These are phyloP conservation scores for Thermophis baileyi DNA, from an alignment of 2,113 vertebrate species.

Conservation along the genomic window DNA sequence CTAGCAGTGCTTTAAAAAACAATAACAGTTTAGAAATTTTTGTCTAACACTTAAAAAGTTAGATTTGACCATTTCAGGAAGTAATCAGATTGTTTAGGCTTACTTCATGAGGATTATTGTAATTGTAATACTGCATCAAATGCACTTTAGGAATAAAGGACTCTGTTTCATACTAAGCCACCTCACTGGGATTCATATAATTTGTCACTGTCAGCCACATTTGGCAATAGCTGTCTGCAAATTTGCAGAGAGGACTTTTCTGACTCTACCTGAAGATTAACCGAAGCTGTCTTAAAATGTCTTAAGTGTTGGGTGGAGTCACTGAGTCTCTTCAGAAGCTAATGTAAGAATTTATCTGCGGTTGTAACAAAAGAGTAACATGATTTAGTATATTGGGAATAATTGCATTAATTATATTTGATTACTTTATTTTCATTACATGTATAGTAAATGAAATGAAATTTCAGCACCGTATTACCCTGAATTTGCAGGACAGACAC, in stretches of 20 bases:
- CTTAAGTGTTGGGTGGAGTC: background rate
- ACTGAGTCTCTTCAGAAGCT: background rate
- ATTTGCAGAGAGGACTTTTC: background rate
- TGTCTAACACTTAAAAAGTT: background rate
- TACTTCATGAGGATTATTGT: background rate
- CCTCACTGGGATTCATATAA: background rate
- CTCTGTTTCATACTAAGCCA: background rate
- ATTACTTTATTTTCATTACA: background rate
- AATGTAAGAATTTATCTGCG: background rate
- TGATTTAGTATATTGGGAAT: background rate
- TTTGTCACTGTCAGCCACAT: background rate
- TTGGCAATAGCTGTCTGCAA: background rate
- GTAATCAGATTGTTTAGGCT: background rate
- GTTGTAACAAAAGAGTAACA: background rate
- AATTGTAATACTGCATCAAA: background rate
- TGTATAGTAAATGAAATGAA: background rate
- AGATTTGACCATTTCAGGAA: background rate
- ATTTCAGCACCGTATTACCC: background rate
- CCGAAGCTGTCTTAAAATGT: background rate
- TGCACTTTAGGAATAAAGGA: background rate
- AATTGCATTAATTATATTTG: background rate
- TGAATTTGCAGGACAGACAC: background rate
- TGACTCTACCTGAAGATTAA: background rate
- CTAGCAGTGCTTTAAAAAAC: background rate
- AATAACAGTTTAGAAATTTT: rapidly evolving